Conservation (phyloP, 2,113 vertebrate species). For the Thunnus maccoyii region DNA sequence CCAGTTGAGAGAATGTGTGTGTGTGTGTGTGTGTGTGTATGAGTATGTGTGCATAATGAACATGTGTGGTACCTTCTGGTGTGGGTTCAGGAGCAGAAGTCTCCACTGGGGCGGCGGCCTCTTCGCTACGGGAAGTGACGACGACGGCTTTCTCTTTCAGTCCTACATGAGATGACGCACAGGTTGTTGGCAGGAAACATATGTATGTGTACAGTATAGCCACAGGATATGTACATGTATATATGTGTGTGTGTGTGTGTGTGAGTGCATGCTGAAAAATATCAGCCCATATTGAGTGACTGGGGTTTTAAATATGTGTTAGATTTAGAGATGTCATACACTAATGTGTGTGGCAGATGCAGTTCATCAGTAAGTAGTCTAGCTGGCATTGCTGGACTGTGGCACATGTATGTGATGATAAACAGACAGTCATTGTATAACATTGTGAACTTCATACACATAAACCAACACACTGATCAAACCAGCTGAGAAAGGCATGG, state of each 20-base stretch:
- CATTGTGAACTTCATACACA: not conserved
- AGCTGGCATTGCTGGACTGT: too few species aligned
- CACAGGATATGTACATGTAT: not conserved
- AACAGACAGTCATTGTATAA: too few species aligned
- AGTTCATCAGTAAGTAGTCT: too few species aligned
- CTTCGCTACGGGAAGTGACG: conserved; percentile 21
- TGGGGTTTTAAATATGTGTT: too few species aligned
- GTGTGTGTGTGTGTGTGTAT: not conserved
- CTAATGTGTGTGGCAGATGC: too few species aligned
- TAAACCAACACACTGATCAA: not conserved
- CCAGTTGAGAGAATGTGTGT: not conserved
- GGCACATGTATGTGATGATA: not conserved
- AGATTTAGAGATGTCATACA: too few species aligned
- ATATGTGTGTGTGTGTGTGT: not conserved
- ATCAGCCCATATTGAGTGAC: too few species aligned
- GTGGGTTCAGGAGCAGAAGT: conserved; percentile 43
- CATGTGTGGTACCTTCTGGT: conserved; percentile 76
- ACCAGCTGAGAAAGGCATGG: conserved; percentile 14
- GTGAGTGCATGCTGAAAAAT: not conserved
- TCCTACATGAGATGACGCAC: conserved; percentile 76
- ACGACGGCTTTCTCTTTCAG: conserved; percentile 78
- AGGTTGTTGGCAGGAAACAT: conserved; percentile 48
- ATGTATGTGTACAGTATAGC: not conserved
- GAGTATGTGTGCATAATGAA: not conserved
- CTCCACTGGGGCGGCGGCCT: conserved; percentile 44